phyloP scores from a whole-genome alignment of 2,888 invertebrate species.

The Lycocerus yunnanus region DNA sequence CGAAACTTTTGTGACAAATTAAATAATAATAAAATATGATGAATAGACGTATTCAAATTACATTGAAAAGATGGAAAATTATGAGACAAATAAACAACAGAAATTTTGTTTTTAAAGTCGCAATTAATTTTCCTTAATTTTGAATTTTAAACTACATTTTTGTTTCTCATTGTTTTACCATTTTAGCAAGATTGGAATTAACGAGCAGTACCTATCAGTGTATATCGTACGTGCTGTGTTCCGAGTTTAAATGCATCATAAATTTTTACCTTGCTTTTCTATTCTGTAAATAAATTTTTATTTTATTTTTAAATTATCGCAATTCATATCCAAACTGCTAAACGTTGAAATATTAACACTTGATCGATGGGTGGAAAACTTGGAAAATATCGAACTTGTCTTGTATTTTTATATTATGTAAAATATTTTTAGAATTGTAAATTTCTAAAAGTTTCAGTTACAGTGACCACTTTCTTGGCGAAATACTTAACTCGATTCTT shows the following conservation, averaged over 20 bases:
- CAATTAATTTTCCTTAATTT: neutral
- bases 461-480: neutral
- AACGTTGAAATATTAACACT: neutral
- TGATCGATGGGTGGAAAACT: neutral
- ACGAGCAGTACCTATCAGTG: neutral
- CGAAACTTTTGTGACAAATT: neutral
- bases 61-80: neutral
- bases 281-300: neutral
- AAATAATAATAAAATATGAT: neutral
- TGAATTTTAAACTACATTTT: neutral
- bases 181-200: neutral
- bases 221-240: neutral
- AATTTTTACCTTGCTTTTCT: neutral
- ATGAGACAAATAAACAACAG: neutral
- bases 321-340: neutral
- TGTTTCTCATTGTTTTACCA: neutral
- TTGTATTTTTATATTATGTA: neutral
- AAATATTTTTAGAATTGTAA: neutral
- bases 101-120: neutral
- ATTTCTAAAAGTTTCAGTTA: neutral
- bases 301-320: neutral
- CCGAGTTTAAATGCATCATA: neutral
- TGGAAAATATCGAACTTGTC: neutral
- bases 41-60: neutral
- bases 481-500: constrained; percentile 2